Conservation (phyloP, 2,888 invertebrate genomes). For the Tuta absoluta region DNA sequence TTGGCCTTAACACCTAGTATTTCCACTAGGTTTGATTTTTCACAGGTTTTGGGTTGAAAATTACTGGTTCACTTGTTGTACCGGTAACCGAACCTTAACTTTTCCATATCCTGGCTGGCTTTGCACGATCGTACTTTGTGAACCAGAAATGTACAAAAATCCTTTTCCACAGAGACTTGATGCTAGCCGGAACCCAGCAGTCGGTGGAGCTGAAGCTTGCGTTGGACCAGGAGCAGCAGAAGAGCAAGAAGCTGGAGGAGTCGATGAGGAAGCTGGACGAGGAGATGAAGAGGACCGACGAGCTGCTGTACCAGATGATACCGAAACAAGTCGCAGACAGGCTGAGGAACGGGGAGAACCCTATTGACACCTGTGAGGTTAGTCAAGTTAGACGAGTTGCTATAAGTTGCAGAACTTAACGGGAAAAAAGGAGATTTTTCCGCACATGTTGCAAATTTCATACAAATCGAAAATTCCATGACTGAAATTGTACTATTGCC, state of each 20-base stretch:
- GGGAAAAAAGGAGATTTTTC: too few relatives aligned
- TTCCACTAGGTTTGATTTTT: too few relatives aligned
- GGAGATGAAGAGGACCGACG: slow-evolving; percentile 97
- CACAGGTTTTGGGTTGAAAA: too few relatives aligned
- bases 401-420: too few relatives aligned
- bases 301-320: slow-evolving; percentile 98
- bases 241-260: slow-evolving; percentile 97
- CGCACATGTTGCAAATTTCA: too few relatives aligned
- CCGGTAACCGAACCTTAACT: too few relatives aligned
- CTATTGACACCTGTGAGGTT: slow-evolving; percentile 98
- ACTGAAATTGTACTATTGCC: too few relatives aligned
- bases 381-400: slow-evolving; percentile 31
- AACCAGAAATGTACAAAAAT: neutral
- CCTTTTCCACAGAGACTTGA: slow-evolving; percentile 87
- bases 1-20: too few relatives aligned
- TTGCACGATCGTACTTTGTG: too few relatives aligned
- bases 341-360: slow-evolving; percentile 95
- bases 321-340: slow-evolving; percentile 98
- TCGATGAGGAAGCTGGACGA: slow-evolving; percentile 97
- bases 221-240: slow-evolving; percentile 97
- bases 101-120: too few relatives aligned
- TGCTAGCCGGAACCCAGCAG: slow-evolving; percentile 98
- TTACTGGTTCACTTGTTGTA: too few relatives aligned
- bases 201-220: slow-evolving; percentile 97
- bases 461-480: too few relatives aligned